Base-by-base conservation (phyloP, 2,797 vertebrate genomes). In the Manis javanica region DNA sequence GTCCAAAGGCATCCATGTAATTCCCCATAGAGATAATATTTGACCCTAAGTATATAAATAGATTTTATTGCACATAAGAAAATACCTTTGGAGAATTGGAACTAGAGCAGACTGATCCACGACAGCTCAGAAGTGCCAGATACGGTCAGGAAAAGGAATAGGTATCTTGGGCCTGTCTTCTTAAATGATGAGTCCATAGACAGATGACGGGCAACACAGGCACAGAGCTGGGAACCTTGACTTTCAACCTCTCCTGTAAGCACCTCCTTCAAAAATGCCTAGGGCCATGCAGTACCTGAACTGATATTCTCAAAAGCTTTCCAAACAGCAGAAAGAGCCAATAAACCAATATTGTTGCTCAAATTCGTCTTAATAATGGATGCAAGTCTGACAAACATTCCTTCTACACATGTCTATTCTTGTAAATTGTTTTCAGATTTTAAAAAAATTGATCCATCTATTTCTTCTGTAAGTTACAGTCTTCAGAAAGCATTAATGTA, bases 41-140 rank as follows among this genome's bases (percentile, higher is more conserved):
- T 90, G 68, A 34, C 59, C 15, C 0, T 34, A 55, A 88, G 93
- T 92, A 55, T 87, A 26, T 49, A 69, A 77, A 92, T 51, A 90
- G 26, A 68, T 49, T 97, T 98, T 11, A 91, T 72, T 97, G 53
- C 31, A 18, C 24, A 26, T 34, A 90, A 92, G 68, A 97, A 97
- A 94, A 74, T 71, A 96, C n/a, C 55, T 90, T 83, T 82, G 96
- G 96, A 96, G 95, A 97, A 98, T 82, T 16, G 90, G 21, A 29
- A 57, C 68, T 89, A 86, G 55, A 61, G 66, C 46, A 61, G 89
- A 94, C 91, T 88, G 51, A 85, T 64, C 84, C 91, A 59, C 82
- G 77, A 94, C 46, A 97, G 31, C 75, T 95, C 8, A 81, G 16
- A 78, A 49, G 63, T 63, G 15, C 34, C 85, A 23, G 68, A 97